Evolutionary conservation across 1,140 invertebrate species (phyloP), one percentile per base, ranked within the genome.

Genomic region (Penaeus vannamei): DNA sequence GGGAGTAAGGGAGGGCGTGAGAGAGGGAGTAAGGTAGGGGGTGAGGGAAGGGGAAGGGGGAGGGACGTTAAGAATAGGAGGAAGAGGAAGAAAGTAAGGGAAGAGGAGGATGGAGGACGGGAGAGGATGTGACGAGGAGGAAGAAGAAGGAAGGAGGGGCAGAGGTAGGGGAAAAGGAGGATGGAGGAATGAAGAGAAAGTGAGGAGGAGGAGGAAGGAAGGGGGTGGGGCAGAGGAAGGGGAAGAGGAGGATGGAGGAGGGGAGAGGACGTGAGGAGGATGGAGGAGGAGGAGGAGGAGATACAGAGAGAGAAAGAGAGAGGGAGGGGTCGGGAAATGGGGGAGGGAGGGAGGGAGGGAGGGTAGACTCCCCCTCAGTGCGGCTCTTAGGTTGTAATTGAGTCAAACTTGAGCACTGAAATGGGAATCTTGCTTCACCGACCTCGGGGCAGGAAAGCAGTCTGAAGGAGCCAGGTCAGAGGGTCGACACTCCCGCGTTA

Each of bases 361-460:
- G 85, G 42, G 61, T 42, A 62, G 79, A 17, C 85, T 87, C 62
- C 77, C 82, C 85, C 85, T 53, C 53, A 69, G 69, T 61, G 19
- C 36, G 42, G 85, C 85, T 87, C 82, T 87, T 87, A 87, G 79
- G 77, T 26, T 80, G 85, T 87, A 87, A 87, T 87, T 87, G 85
- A 87, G 85, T 87, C 85, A 87, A 87, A 87, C 85, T 87, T 82
- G 86, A 87, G 86, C 86, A 29, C 79, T 87, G 86, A 87, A 87
- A 87, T 87, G 86, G 86, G 61, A 81, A 61, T 87, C 86, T 82
- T 87, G 69, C 79, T 81, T 82, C 79, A 87, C 86, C 12, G 42
- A 29, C 79, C 19, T 14, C 29, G 66, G 69, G n/a, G 69, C 46
- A 77, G 61, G 69, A 79, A n/a, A 53, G 72, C 1, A 23, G 53